Evolutionary conservation across 2,888 invertebrate species (phyloP), one percentile per base, ranked within the genome.

Genomic region (Itoplectis maculator): DNA sequence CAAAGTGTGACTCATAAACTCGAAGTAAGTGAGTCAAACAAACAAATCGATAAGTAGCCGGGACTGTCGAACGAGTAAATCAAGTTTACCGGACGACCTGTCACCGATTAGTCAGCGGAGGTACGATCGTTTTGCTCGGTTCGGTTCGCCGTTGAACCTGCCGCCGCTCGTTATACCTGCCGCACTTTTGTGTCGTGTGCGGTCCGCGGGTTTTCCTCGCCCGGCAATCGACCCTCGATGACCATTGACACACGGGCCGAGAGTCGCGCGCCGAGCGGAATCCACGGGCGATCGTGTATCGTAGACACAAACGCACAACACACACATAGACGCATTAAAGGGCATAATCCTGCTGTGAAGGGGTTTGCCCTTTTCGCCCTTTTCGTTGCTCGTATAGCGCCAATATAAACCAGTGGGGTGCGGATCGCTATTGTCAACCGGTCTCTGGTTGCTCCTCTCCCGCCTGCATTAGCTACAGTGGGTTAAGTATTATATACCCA

Each of bases 151-250:
- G 9, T 35, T 51, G 61, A 61, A 70, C 61, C 69, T 78, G 72
- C 54, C 45, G 47, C 18, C 40, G 23, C n/a, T 3, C 35, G 35
- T 20, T 51, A 29, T 18, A 37, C 45, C 40, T 0, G 45, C 49
- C n/a, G n/a, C n/a, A n/a, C n/a, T n/a, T n/a, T n/a, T n/a, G n/a
- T n/a, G n/a, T n/a, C n/a, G n/a, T n/a, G n/a, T n/a, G n/a, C n/a
- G n/a, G n/a, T n/a, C n/a, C n/a, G n/a, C n/a, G n/a, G n/a, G n/a
- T n/a, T n/a, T n/a, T n/a, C n/a, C n/a, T n/a, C n/a, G n/a, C n/a
- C n/a, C n/a, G n/a, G n/a, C n/a, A n/a, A 73, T 77, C 69, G 74
- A 65, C 82, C 74, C 82, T 70, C 82, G 78, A 82, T 79, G 82
- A 79, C 70, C 79, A 75, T 79, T 82, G 79, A 75, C 82, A 79